Evolutionary conservation across 1,140 invertebrate genomes (phyloP), one percentile per base, ranked within the genome.

Genomic region (Polypedilum vanderplanki): DNA sequence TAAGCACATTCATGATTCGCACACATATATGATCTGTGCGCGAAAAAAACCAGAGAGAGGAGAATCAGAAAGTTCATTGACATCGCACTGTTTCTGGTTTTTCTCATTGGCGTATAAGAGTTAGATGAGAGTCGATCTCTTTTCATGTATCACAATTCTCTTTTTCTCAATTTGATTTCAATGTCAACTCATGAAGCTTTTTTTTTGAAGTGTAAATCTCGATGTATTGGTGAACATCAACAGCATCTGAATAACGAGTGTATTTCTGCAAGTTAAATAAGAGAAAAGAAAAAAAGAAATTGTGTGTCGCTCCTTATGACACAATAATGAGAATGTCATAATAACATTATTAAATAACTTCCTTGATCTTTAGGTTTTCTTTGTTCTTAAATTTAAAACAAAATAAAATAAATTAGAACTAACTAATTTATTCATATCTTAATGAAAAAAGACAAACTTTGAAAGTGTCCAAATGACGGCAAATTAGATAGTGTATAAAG

Each of bases 311-410:
- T 70, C 65, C 65, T 70, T 70, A 70, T 70, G 65, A 22, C 65
- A 70, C 65, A 70, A 70, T 70, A 70, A 70, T 22, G 65, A 70
- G 17, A 70, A 70, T 70, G 65, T 70, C 65, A 70, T 70, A 70
- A 70, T 22, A 70, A 9, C 9, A 15, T 15, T 57, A n/a, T 57
- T 57, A 57, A 57, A 57, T 57, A 57, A 57, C 46, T 57, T 57
- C 46, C 46, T 57, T 57, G 10, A 12, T 12, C 46, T 57, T 12
- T 8, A 12, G 1, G 1, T 15, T 57, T 57, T 4, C 3, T 9
- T 57, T 4, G 4, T 57, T 57, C 10, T 46, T 33, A 33, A 5
- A 33, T 3, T 33, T 33, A 33, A 5, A 5, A 1, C 24, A 33
- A 1, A 33, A 5, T 33, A 33, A 33, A 33, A n/a, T n/a, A n/a